Conservation (phyloP, 2,797 vertebrate genomes). For the Chloroceryle inda region DNA sequence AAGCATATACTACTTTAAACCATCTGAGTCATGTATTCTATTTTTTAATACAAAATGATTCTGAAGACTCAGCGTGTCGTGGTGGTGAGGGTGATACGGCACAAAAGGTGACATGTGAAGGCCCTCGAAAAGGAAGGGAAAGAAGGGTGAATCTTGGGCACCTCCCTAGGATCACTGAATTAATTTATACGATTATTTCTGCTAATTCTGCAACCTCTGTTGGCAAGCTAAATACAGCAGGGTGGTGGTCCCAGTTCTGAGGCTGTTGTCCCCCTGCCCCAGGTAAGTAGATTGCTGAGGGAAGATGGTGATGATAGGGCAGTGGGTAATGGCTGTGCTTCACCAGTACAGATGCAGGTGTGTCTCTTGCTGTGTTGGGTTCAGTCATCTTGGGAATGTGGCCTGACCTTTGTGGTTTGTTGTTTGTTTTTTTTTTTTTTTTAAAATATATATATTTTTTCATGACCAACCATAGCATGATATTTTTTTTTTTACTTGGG, state of each 20-base stretch:
- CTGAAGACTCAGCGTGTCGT: not conserved
- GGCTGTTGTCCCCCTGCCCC: not conserved
- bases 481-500: not conserved
- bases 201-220: fast-evolving
- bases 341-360: not conserved
- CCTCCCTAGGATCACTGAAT: not conserved
- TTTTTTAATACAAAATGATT: conserved; percentile 22
- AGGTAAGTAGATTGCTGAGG: not conserved
- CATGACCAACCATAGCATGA: not conserved
- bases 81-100: not conserved
- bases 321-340: not conserved
- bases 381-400: not conserved
- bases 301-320: not conserved
- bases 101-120: not conserved
- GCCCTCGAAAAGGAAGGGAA: not conserved
- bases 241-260: not conserved
- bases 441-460: not conserved
- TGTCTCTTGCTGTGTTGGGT: not conserved
- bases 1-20: conserved; percentile 5
- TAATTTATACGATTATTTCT: not conserved
- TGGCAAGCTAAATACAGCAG: not conserved
- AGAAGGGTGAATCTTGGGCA: not conserved
- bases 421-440: too few relatives aligned
- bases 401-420: not conserved
- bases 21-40: conserved; percentile 45